Evolutionary conservation across 2,113 vertebrate species (phyloP).

Genomic region (Crotophaga sulcirostris): DNA sequence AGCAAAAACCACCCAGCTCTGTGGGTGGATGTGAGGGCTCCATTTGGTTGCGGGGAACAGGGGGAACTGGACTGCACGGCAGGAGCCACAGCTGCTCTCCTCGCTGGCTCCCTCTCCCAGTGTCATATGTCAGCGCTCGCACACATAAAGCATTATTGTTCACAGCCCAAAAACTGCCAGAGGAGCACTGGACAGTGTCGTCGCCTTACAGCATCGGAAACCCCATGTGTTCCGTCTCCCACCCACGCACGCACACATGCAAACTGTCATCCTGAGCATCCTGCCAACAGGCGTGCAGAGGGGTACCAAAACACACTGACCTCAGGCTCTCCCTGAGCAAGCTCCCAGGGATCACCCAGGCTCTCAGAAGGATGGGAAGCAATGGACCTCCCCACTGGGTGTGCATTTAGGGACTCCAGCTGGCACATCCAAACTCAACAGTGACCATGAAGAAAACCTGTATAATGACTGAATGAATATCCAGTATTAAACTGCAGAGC

Average conservation of each 20-base stretch:
- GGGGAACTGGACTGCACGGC: not conserved
- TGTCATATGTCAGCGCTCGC: not conserved
- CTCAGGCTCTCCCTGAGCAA: not conserved
- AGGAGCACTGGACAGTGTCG: not conserved
- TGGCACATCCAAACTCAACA: not conserved
- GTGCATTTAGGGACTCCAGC: too few species aligned
- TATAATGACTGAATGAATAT: not conserved
- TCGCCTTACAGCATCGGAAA: fast-evolving
- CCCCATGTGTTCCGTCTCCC: not conserved
- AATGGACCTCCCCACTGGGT: fast-evolving
- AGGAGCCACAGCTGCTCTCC: conserved; percentile 39
- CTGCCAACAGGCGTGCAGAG: fast-evolving
- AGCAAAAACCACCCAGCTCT: not conserved
- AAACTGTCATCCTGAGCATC: fast-evolving
- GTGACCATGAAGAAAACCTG: fast-evolving
- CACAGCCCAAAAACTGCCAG: not conserved
- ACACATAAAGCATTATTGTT: conserved; percentile 18
- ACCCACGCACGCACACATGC: not conserved
- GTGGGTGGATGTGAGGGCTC: not conserved
- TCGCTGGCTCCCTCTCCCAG: not conserved
- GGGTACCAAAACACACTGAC: not conserved
- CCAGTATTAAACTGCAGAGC: not conserved
- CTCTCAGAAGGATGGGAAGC: not conserved
- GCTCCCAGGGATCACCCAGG: fast-evolving
- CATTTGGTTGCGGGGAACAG: not conserved